Evolutionary conservation across 1,140 invertebrate genomes (phyloP).

Genomic region (Caerostris extrusa): DNA sequence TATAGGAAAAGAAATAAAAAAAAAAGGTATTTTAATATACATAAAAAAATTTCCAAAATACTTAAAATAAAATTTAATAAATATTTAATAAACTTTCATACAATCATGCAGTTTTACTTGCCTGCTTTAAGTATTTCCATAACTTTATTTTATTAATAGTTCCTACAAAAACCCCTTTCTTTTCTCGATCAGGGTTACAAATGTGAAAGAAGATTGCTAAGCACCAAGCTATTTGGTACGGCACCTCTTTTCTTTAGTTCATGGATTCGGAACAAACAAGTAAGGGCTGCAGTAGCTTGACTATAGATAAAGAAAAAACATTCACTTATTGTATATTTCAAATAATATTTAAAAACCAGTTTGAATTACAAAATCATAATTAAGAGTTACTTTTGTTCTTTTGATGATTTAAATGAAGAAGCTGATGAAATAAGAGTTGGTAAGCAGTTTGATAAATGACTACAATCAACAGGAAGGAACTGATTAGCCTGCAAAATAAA

Average conservation of each 20-base stretch:
- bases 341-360: background rate
- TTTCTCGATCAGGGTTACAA: conserved; percentile 77
- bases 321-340: background rate
- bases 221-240: conserved; percentile 89
- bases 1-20: no score
- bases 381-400: conserved; percentile 80
- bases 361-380: background rate
- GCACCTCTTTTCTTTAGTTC: conserved; percentile 89
- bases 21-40: no score
- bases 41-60: no score
- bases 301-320: conserved; percentile 79
- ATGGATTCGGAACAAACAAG: conserved; percentile 88
- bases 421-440: conserved; percentile 90
- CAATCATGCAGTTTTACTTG: background rate
- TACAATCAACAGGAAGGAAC: conserved; percentile 91
- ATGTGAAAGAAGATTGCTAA: conserved; percentile 88
- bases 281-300: conserved; percentile 89
- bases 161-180: conserved; percentile 60
- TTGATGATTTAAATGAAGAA: conserved; percentile 82
- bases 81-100: no score
- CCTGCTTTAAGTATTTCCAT: conserved; percentile 73
- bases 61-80: no score
- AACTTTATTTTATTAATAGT: conserved; percentile 73
- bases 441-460: conserved; percentile 89
- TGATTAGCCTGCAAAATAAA: conserved; percentile 83